Base-by-base conservation (phyloP, 2,113 vertebrate species). In the Lipophrys pholis region DNA sequence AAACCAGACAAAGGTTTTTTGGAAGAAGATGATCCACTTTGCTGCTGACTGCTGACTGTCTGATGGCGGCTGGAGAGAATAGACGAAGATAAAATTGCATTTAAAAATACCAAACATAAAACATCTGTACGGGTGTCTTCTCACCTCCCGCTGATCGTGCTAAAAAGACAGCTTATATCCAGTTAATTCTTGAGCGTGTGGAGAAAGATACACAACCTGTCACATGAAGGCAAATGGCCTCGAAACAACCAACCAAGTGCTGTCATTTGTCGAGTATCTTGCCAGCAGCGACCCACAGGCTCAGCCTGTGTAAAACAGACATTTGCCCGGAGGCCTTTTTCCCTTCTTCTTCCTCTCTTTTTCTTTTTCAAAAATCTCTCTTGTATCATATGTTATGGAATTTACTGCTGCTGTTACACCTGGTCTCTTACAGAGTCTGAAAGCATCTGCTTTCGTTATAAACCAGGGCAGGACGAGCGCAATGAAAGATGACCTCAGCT, bases 271-370 rank as follows among this genome's bases (percentile, higher is more conserved):
- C 75, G 57, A 89, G 80, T 84, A 90, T 89, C 89, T 93, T 92
- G 93, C 93, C 91, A 89, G 87, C 90, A 93, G 93, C 91, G 66
- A 88, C 92, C 93, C 78, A 90, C 86, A 91, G 93, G 93, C 92
- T 92, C 86, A 89, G 87, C 78, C 84, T 92, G 88, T 93, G 90
- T 94, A 92, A 94, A 90, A 94, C 89, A 93, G 87, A 93, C 84
- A 92, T 91, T 91, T 94, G 91, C 93, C 94, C 82, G 84, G 73
- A 89, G 92, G 92, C 87, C 76, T 70, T 88, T 87, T 85, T 69
- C 73, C 52, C 69, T 69, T 74, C 85, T 76, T 89, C 81, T 75
- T 15, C 40, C 11, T 12, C 12, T 5, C 15, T 72, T 69, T 67
- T 73, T 71, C 67, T 58, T 77, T 87, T 82, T 76, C 49, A 72